These are phyloP conservation scores for Bellardia bayeri DNA, from an alignment of 2,888 invertebrate genomes.

Conservation along the genomic window DNA sequence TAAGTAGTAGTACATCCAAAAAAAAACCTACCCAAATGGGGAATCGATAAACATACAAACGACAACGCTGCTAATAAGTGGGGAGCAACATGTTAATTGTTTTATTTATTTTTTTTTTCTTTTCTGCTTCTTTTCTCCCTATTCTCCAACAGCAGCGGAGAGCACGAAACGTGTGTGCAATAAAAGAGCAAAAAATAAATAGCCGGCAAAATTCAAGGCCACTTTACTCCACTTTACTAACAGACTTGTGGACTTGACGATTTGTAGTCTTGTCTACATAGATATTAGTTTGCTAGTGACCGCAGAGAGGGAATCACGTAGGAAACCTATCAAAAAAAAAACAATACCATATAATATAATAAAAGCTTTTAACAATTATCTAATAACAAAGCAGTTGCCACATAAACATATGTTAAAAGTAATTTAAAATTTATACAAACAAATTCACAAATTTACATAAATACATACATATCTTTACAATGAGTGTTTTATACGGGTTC, in stretches of 20 bases:
- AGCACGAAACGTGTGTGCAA: neutral
- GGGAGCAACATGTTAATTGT: neutral
- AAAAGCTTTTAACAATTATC: slow-evolving; percentile 58
- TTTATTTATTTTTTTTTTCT: neutral
- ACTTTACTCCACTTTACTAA: neutral
- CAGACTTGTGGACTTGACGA: neutral
- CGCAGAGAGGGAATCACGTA: slow-evolving; percentile 25
- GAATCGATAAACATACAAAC: too few relatives aligned
- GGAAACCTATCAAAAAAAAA: slow-evolving; percentile 4
- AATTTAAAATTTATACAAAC: neutral
- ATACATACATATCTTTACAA: slow-evolving; percentile 27
- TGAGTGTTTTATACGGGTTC: slow-evolving; percentile 73
- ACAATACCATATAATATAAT: slow-evolving; percentile 20
- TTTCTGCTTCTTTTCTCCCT: neutral
- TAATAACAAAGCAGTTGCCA: slow-evolving; percentile 40
- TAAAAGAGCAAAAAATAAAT: slow-evolving; percentile 16
- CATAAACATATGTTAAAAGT: slow-evolving; percentile 7
- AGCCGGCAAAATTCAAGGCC: slow-evolving; percentile 35
- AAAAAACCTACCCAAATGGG: neutral
- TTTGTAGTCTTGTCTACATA: neutral
- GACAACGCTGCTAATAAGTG: neutral
- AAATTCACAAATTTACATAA: neutral
- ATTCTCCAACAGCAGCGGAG: neutral
- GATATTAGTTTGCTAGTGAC: slow-evolving; percentile 43
- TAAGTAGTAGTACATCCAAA: too few relatives aligned